Percentiles rank a stretch among this genome's conserved stretches.
Evolutionary conservation across 2,888 invertebrate genomes (phyloP).

Genomic region (Poecilobothrus nobilitatus): DNA sequence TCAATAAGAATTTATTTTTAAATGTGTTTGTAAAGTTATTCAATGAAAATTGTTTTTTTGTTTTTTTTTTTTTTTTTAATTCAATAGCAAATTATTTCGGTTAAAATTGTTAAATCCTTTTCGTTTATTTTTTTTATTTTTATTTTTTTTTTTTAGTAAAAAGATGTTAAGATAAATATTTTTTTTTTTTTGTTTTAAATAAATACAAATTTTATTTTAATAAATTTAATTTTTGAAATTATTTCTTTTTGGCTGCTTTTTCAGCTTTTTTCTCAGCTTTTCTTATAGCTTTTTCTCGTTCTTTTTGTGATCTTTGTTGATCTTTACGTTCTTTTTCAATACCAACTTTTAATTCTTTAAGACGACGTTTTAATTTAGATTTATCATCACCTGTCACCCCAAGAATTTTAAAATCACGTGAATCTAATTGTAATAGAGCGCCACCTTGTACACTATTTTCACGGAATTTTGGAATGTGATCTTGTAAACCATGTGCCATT

Average conservation of each 20-base stretch:
- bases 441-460: slow-evolving; percentile 81
- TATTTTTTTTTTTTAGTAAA: background rate
- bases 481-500: slow-evolving; percentile 70
- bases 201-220: background rate
- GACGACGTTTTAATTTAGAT: slow-evolving; percentile 70
- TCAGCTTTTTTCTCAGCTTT: slow-evolving; percentile 76
- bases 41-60: too few species aligned
- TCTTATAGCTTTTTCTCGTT: slow-evolving; percentile 73
- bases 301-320: slow-evolving; percentile 76
- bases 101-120: too few species aligned
- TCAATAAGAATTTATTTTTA: too few species aligned
- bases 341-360: slow-evolving; percentile 72
- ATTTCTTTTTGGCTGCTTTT: slow-evolving; percentile 57
- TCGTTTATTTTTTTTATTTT: background rate
- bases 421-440: slow-evolving; percentile 77
- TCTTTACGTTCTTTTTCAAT: slow-evolving; percentile 62
- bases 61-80: too few species aligned
- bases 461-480: slow-evolving; percentile 78
- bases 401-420: slow-evolving; percentile 81
- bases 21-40: too few species aligned
- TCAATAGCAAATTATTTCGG: too few species aligned
- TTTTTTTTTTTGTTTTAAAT: background rate
- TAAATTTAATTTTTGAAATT: slow-evolving; percentile 20
- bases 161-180: background rate
- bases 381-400: slow-evolving; percentile 74